Percentiles rank a stretch among this genome's conserved stretches.
Conservation (phyloP, 2,797 vertebrate species). For the Mormyrops boulengeri region DNA sequence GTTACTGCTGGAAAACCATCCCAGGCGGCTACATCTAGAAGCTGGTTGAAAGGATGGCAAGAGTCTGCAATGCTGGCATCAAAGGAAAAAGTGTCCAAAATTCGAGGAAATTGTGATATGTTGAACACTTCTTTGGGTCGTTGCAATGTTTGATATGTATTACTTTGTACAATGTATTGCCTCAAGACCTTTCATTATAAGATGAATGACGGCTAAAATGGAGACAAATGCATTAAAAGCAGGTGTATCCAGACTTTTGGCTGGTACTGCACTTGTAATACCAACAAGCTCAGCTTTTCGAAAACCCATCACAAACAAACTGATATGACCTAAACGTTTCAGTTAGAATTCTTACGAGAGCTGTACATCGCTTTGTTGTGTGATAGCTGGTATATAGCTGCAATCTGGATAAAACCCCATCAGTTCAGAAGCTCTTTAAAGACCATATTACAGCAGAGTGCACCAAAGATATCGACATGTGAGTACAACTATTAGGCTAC, state of each 20-base stretch:
- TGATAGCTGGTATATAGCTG: neutral
- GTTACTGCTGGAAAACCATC: neutral
- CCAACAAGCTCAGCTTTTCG: neutral
- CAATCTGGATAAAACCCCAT: neutral
- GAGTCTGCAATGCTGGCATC: neutral
- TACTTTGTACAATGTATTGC: neutral
- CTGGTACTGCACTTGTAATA: neutral
- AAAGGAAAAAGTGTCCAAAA: neutral
- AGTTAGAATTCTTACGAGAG: neutral
- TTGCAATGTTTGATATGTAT: neutral
- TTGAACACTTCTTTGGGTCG: too few relatives aligned
- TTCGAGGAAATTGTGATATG: too few relatives aligned
- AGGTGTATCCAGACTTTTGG: neutral
- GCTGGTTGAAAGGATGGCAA: neutral
- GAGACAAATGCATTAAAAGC: neutral
- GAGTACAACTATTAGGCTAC: neutral
- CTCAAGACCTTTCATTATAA: neutral
- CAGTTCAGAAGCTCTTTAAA: neutral
- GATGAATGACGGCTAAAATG: neutral
- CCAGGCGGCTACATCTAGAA: neutral
- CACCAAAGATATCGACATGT: neutral
- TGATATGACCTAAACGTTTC: neutral
- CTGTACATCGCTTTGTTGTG: neutral
- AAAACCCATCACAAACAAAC: neutral
- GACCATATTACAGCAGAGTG: neutral